phyloP scores from a whole-genome alignment of 2,888 invertebrate species.

The Leptothorax acervorum region DNA sequence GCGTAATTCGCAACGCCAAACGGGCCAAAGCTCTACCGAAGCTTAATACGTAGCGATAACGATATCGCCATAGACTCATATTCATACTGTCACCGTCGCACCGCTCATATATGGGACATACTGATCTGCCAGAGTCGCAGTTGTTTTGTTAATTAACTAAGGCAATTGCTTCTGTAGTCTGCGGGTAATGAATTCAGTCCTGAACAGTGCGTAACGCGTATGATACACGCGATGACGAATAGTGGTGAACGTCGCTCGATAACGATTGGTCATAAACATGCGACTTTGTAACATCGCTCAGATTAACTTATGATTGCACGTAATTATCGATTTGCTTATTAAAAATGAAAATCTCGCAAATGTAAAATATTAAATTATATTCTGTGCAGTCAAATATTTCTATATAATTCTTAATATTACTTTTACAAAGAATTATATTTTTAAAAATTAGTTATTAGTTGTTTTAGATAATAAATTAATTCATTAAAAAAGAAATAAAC shows the following conservation, averaged over 20 bases:
- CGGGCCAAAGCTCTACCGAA: conserved; percentile 58
- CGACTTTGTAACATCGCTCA: background rate
- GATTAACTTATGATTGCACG: background rate
- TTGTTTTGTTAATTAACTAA: conserved; percentile 84
- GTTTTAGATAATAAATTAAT: background rate
- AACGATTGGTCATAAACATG: background rate
- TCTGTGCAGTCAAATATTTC: background rate
- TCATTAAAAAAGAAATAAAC: background rate
- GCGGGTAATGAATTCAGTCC: conserved; percentile 69
- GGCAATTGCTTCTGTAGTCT: conserved; percentile 81
- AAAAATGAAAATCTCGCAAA: no score
- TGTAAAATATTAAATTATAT: no score
- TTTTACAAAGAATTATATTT: background rate
- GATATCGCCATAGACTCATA: conserved; percentile 71
- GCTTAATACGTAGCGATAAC: conserved; percentile 73
- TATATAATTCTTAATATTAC: background rate
- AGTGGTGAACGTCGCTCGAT: background rate
- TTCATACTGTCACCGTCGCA: conserved; percentile 52
- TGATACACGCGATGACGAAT: conserved; percentile 50
- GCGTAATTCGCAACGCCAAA: conserved; percentile 62
- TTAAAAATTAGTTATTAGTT: background rate
- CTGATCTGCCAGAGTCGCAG: conserved; percentile 74
- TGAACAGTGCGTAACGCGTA: conserved; percentile 57
- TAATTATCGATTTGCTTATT: background rate
- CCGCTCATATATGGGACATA: conserved; percentile 48